Evolutionary conservation across 1,140 invertebrate species (phyloP), one percentile per base, ranked within the genome.

Genomic region (Acyrthosiphon pisum): DNA sequence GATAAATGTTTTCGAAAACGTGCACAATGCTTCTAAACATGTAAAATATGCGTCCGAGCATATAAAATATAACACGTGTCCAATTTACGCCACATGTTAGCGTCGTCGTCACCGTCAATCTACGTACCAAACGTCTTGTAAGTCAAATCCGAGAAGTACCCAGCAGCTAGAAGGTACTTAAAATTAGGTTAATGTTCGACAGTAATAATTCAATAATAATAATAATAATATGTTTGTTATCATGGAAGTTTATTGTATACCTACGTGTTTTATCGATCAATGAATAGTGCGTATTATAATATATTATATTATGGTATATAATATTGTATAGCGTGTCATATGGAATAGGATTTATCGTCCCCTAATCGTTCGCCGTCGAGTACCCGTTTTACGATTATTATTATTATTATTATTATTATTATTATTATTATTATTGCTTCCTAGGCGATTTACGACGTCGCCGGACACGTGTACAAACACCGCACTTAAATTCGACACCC

Each of bases 381-480:
- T 86, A 86, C 26, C 3, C 11, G 60, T 76, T 76, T 76, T 76
- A 68, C n/a, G 56, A 60, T 86, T 86, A 44, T 86, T 86, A 41
- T 86, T 84, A 44, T 84, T 86, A 84, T n/a, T 84, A 44, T 84
- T 84, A 41, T 86, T 84, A 44, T 84, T 86, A 84, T 18, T 3
- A 84, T 23, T 86, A 44, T 30, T 86, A 86, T 14, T 23, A 48
- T 48, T 48, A 88, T 35, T 1, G 48, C 20, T 26, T 86, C 22
- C 44, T 86, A 46, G 84, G 14, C 84, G 37, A 88, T 88, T 88
- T 50, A 88, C 48, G 87, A 88, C 46, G n/a, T 44, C n/a, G 87
- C 50, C 22, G 20, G 87, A 88, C 87, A 88, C 87, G 87, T 88
- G 87, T 88, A 88, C 86, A 48, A 48, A 88, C 86, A 88, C 30